Evolutionary conservation across 2,888 invertebrate species (phyloP), one percentile per base, ranked within the genome.

Genomic region (Meloe dianella): DNA sequence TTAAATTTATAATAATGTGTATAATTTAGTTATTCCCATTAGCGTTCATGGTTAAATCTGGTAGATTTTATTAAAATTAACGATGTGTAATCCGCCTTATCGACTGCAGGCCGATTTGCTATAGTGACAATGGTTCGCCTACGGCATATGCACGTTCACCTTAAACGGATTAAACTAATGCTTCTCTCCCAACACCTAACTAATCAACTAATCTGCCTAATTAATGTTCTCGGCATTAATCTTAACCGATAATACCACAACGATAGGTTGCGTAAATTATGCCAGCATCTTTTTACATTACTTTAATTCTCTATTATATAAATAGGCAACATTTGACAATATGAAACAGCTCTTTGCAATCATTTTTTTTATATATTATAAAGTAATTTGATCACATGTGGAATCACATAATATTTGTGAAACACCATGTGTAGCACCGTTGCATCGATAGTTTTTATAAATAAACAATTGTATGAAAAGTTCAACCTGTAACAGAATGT

Each of bases 141-240:
- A 60, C 63, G 68, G 73, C 71, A 66, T 65, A 73, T 73, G 74
- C 69, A 70, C 71, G 72, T 71, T 70, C 63, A 74, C 74, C 75
- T 75, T 76, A 76, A 77, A 68, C 75, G 74, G 76, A 77, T 77
- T 78, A 77, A 71, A 74, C 66, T 74, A 76, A 76, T 71, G 71
- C 71, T 71, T 70, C 74, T 67, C 73, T 67, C 69, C 75, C 73
- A 73, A 72, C 74, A 72, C 74, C 72, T 69, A 72, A 63, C 72
- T 72, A 75, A 77, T 76, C 74, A 71, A 69, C 72, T 75, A 76
- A 77, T 76, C 75, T 71, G 58, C 60, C 75, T 75, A 78, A 78
- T 78, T 76, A 75, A 75, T 76, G 75, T 74, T 74, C 67, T 61
- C 65, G 57, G 66, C 70, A 75, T 76, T 76, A 76, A 77, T 78